Conservation (phyloP, 2,888 invertebrate species). For the Phortica magna region DNA sequence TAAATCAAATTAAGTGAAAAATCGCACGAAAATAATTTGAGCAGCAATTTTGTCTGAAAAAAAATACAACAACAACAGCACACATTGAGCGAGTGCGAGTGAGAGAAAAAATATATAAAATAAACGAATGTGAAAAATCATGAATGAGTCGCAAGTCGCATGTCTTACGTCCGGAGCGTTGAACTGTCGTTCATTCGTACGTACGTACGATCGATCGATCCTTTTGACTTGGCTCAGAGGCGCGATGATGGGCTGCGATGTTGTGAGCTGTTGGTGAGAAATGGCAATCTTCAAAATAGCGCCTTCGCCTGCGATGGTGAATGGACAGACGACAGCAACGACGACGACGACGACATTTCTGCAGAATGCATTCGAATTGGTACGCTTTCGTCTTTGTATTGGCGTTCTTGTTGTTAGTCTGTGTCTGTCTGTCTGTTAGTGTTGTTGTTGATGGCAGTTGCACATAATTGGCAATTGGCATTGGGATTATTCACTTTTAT, state of each 20-base stretch:
- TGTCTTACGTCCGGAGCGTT: neutral
- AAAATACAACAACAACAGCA: conserved; percentile 46
- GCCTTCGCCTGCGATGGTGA: conserved; percentile 38
- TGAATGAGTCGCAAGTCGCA: conserved; percentile 14
- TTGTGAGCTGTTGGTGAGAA: conserved; percentile 54
- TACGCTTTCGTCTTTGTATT: neutral
- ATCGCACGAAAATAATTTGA: conserved; percentile 57
- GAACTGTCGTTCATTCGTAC: neutral
- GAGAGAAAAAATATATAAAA: conserved; percentile 4
- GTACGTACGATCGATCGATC: conserved; percentile 2
- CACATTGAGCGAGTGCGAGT: conserved; percentile 40
- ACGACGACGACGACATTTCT: conserved; percentile 16
- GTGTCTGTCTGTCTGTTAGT: conserved; percentile 41
- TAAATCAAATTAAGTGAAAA: conserved; percentile 67
- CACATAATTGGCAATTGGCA: conserved; percentile 72
- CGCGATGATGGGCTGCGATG: neutral
- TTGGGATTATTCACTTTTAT: conserved; percentile 66
- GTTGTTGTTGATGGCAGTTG: conserved; percentile 27
- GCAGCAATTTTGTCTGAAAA: conserved; percentile 47
- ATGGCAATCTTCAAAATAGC: conserved; percentile 59
- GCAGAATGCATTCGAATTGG: conserved; percentile 16
- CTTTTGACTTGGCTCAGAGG: conserved; percentile 24
- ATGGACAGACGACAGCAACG: conserved; percentile 4
- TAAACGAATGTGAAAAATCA: conserved; percentile 15
- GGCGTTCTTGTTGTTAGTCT: conserved; percentile 5